Evolutionary conservation across 2,888 invertebrate genomes (phyloP).

Genomic region (Andrena haemorrhoa): DNA sequence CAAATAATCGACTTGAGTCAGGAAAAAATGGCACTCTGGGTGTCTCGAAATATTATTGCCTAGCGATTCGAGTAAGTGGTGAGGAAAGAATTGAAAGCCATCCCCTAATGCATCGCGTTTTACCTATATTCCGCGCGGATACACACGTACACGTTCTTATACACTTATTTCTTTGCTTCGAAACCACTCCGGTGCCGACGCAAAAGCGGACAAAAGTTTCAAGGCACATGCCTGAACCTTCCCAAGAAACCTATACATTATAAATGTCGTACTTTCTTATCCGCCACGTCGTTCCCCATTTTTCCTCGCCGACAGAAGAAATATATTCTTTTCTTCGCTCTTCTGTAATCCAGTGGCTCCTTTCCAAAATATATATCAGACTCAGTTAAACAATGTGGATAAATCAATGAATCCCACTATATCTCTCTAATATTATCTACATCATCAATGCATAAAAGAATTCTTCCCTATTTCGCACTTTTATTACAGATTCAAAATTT

Average conservation of each 20-base stretch:
- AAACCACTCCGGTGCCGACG: constrained; percentile 76
- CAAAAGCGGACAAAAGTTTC: constrained; percentile 78
- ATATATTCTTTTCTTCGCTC: constrained; percentile 23
- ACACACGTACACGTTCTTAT: constrained; percentile 62
- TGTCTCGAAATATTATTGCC: constrained; percentile 16
- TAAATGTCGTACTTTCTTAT: constrained; percentile 75
- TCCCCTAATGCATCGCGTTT: constrained; percentile 44
- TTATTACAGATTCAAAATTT: no score
- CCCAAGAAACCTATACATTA: constrained; percentile 80
- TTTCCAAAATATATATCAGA: constrained; percentile 7
- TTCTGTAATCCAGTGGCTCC: background rate
- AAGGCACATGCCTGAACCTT: constrained; percentile 79
- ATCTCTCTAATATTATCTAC: no score
- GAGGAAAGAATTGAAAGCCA: constrained; percentile 37
- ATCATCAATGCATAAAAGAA: no score
- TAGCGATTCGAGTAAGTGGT: constrained; percentile 20
- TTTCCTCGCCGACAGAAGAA: constrained; percentile 30
- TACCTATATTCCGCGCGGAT: constrained; percentile 44
- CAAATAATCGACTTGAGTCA: background rate
- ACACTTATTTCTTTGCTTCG: constrained; percentile 70
- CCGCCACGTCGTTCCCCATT: constrained; percentile 44
- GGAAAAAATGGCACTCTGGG: background rate
- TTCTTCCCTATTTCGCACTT: no score
- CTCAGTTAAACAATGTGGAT: constrained; percentile 16
- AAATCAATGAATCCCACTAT: background rate